A percentile compares a stretch with the other conserved stretches of the same genome.
phyloP scores from a whole-genome alignment of 1,140 invertebrate genomes.

The Pseudomyrmex sp. region DNA sequence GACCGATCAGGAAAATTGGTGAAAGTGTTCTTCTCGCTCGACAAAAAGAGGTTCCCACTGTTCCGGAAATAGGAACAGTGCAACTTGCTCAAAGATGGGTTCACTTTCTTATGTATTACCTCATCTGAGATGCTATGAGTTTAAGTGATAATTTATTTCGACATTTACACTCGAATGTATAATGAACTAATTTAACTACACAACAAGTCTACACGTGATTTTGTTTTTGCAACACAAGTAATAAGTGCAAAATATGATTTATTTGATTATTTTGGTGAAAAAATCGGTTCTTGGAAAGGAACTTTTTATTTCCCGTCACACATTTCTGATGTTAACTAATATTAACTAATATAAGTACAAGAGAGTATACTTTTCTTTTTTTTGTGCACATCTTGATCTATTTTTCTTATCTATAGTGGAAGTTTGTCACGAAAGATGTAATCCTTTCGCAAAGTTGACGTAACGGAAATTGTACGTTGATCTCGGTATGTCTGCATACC shows the following conservation, averaged over 20 bases:
- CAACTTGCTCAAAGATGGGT: slow-evolving; percentile 61
- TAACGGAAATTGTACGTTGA: slow-evolving; percentile 48
- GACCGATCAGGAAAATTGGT: slow-evolving; percentile 72
- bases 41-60: slow-evolving; percentile 64
- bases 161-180: neutral
- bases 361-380: too few relatives aligned
- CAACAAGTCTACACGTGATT: too few relatives aligned
- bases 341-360: too few relatives aligned
- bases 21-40: slow-evolving; percentile 76
- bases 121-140: neutral
- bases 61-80: slow-evolving; percentile 71
- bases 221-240: neutral
- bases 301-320: slow-evolving; percentile 20
- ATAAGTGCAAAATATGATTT: neutral
- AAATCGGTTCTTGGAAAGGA: neutral
- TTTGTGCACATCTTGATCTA: too few relatives aligned
- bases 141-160: neutral
- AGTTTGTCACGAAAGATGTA: neutral
- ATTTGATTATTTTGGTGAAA: neutral
- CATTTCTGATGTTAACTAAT: neutral
- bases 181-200: too few relatives aligned
- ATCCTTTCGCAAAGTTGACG: slow-evolving; percentile 41
- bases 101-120: slow-evolving; percentile 75
- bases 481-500: slow-evolving; percentile 6
- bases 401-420: slow-evolving; percentile 1